A percentile compares a stretch with the other conserved stretches of the same genome.
phyloP scores from a whole-genome alignment of 2,888 invertebrate genomes.

The Choristoneura rosaceana region DNA sequence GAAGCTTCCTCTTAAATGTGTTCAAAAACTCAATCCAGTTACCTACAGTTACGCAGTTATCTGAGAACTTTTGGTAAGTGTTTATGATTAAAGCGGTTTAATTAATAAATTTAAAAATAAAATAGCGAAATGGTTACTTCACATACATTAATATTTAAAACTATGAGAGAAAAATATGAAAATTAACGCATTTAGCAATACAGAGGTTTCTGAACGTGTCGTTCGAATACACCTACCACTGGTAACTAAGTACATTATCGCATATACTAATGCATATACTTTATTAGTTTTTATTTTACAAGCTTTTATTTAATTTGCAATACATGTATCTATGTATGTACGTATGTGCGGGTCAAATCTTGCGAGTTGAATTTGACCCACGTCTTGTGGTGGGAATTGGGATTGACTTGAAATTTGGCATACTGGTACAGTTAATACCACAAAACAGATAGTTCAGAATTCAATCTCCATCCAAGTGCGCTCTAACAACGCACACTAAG shows the following conservation, averaged over 20 bases:
- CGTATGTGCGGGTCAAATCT: too few relatives aligned
- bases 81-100: background rate
- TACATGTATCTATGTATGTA: too few relatives aligned
- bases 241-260: background rate
- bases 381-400: too few relatives aligned
- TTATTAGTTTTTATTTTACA: background rate
- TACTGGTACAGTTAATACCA: too few relatives aligned
- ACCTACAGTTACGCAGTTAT: background rate
- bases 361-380: too few relatives aligned
- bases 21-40: constrained; percentile 40
- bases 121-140: background rate
- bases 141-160: too few relatives aligned
- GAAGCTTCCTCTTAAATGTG: constrained; percentile 42
- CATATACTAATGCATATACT: background rate
- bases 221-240: constrained; percentile 22
- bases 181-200: background rate
- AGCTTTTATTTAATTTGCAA: too few relatives aligned
- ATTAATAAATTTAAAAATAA: background rate
- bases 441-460: too few relatives aligned
- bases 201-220: constrained; percentile 1
- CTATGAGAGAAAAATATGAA: background rate
- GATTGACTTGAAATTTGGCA: too few relatives aligned
- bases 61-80: background rate
- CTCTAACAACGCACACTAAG: too few relatives aligned
- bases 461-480: too few relatives aligned